Percentiles rank a stretch among this genome's conserved stretches.
These are phyloP conservation scores for Eurytoma californica DNA, from an alignment of 2,888 invertebrate genomes.

Conservation along the genomic window DNA sequence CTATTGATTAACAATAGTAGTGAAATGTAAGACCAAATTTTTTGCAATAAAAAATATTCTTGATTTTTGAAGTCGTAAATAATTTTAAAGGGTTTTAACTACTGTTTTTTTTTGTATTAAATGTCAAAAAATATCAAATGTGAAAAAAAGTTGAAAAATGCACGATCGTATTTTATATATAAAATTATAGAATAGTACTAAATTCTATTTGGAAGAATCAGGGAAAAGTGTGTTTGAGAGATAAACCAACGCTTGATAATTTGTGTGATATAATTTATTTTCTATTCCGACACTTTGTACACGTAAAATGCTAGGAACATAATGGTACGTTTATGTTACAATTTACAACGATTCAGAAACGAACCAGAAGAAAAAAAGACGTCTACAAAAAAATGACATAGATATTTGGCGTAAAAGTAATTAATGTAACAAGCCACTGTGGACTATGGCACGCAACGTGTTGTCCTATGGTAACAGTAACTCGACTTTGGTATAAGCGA, in stretches of 20 bases:
- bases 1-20: no score
- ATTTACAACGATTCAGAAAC: constrained; percentile 53
- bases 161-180: no score
- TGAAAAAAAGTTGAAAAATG: no score
- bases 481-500: constrained; percentile 63
- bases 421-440: constrained; percentile 53
- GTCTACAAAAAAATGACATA: constrained; percentile 9
- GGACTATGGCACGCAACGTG: constrained; percentile 56
- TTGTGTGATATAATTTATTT: constrained; percentile 50
- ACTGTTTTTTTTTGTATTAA: no score
- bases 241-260: constrained; percentile 10
- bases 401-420: constrained; percentile 40
- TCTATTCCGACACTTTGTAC: constrained; percentile 49
- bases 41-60: no score
- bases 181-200: not conserved
- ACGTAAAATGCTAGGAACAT: constrained; percentile 53
- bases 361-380: no score
- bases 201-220: not conserved
- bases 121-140: no score
- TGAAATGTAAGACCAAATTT: no score
- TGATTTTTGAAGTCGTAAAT: no score
- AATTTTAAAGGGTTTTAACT: no score
- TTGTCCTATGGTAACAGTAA: constrained; percentile 60
- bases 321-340: constrained; percentile 52
- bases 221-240: not conserved